Evolutionary conservation across 2,113 vertebrate genomes (phyloP).

Genomic region (Rafetus swinhoei): DNA sequence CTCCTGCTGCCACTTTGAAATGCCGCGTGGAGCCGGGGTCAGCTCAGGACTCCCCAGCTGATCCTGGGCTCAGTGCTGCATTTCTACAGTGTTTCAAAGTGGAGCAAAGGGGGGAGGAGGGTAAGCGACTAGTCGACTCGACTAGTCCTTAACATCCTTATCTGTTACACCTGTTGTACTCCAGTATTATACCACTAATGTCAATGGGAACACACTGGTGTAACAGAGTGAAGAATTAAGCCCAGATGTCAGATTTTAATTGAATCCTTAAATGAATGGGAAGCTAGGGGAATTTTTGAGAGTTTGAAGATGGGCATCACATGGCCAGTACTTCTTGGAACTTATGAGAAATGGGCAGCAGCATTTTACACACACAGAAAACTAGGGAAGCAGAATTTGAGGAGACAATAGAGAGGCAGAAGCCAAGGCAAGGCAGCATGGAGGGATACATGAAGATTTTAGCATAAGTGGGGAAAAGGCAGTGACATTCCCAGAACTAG

Average conservation of each 20-base stretch:
- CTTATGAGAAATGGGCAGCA: neutral
- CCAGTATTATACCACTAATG: neutral
- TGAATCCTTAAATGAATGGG: neutral
- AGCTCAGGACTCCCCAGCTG: no score
- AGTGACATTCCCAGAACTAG: neutral
- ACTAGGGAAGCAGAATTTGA: fast-evolving
- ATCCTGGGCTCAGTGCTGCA: no score
- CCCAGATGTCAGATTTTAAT: neutral
- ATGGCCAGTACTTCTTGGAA: neutral
- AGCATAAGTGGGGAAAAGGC: fast-evolving
- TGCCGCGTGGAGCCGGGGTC: no score
- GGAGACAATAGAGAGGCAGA: fast-evolving
- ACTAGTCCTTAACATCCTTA: no score
- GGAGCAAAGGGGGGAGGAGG: no score
- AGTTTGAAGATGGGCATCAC: fast-evolving
- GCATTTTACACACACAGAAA: neutral
- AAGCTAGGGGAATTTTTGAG: fast-evolving
- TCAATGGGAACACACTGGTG: neutral
- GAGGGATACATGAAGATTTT: neutral
- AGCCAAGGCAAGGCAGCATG: fast-evolving
- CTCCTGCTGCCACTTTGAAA: no score
- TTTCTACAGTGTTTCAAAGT: no score
- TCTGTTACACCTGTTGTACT: neutral
- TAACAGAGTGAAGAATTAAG: neutral
- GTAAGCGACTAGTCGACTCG: no score